phyloP scores from a whole-genome alignment of 2,797 vertebrate genomes.

The Sternotherus odoratus region DNA sequence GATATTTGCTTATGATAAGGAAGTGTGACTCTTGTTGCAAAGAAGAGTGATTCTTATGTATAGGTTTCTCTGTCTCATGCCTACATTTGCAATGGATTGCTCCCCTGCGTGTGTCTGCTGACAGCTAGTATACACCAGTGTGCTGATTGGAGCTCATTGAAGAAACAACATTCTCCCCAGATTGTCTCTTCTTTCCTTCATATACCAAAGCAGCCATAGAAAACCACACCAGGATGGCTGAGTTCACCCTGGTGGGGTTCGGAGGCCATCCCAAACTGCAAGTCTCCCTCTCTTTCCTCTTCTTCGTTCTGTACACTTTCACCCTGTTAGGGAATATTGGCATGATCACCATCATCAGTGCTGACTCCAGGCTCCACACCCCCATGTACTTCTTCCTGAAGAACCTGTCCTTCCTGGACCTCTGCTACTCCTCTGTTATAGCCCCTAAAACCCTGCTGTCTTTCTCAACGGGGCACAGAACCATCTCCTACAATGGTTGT shows the following conservation, averaged over 20 bases:
- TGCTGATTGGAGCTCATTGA: background rate
- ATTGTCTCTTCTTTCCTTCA: background rate
- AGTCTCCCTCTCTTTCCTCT: constrained; percentile 39
- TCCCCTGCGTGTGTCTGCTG: background rate
- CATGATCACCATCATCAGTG: constrained; percentile 52
- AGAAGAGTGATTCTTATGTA: background rate
- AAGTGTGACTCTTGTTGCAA: background rate
- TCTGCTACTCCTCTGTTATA: constrained; percentile 60
- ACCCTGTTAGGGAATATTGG: constrained; percentile 63
- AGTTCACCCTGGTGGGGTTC: constrained; percentile 68
- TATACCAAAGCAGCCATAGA: background rate
- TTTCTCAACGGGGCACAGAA: constrained; percentile 22
- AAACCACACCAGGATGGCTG: constrained; percentile 49
- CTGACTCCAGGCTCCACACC: constrained; percentile 50
- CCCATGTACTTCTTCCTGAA: constrained; percentile 73
- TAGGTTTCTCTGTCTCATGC: background rate
- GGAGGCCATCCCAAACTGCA: background rate
- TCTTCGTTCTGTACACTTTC: constrained; percentile 58
- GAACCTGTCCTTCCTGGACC: constrained; percentile 55
- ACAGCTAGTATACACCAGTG: background rate
- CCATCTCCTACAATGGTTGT: constrained; percentile 56
- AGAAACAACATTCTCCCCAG: background rate
- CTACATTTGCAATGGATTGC: background rate
- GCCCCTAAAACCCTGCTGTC: constrained; percentile 41
- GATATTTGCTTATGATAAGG: background rate